Evolutionary conservation across 2,113 vertebrate genomes (phyloP).

Genomic region (Apeltes quadracus): DNA sequence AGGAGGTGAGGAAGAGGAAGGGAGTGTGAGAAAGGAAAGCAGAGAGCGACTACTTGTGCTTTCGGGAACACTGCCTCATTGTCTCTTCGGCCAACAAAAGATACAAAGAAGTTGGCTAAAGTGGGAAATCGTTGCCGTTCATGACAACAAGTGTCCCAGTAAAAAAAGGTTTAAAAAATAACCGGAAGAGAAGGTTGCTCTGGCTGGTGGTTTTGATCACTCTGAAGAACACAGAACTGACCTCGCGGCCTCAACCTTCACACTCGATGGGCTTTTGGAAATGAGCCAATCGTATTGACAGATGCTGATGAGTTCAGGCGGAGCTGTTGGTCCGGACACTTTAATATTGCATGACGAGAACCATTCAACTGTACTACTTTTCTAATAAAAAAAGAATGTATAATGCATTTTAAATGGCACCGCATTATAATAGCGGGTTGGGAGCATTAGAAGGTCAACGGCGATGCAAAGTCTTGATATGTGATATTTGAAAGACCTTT

Average conservation of each 20-base stretch:
- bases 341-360: conserved; percentile 55
- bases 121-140: conserved; percentile 55
- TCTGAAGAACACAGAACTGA: conserved; percentile 57
- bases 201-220: conserved; percentile 53
- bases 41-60: conserved; percentile 48
- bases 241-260: conserved; percentile 73
- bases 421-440: conserved; percentile 38
- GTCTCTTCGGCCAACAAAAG: conserved; percentile 46
- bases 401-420: conserved; percentile 64
- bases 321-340: conserved; percentile 53
- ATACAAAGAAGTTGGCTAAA: conserved; percentile 57
- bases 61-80: conserved; percentile 51
- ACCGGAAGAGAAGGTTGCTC: conserved; percentile 32
- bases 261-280: conserved; percentile 71
- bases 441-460: conserved; percentile 70
- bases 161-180: conserved; percentile 12
- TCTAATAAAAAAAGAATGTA: conserved; percentile 49
- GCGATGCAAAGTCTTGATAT: conserved; percentile 66
- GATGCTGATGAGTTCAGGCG: conserved; percentile 61
- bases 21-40: conserved; percentile 42
- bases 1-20: conserved; percentile 57
- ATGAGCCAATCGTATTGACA: conserved; percentile 72
- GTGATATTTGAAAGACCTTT: conserved; percentile 76
- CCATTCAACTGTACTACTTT: conserved; percentile 52
- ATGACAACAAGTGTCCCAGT: conserved; percentile 32